phyloP scores from a whole-genome alignment of 2,888 invertebrate species.

The Nesidiocoris tenuis region DNA sequence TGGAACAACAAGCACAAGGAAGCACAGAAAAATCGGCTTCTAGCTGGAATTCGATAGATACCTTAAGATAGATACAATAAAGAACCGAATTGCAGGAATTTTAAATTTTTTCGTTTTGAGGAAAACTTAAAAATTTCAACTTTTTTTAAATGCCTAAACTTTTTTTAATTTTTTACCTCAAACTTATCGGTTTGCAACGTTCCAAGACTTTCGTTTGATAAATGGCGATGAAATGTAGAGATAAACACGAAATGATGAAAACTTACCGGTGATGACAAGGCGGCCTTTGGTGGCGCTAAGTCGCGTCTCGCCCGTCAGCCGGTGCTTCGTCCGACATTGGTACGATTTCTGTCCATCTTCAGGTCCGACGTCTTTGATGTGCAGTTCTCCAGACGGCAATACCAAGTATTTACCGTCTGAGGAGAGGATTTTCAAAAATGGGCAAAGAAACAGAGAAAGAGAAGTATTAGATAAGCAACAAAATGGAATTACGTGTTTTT shows the following conservation, averaged over 20 bases:
- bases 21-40: too few relatives aligned
- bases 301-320: slow-evolving; percentile 88
- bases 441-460: background rate
- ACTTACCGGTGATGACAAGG: slow-evolving; percentile 92
- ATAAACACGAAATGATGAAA: slow-evolving; percentile 4
- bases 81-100: background rate
- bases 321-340: slow-evolving; percentile 90
- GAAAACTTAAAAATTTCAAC: too few relatives aligned
- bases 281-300: slow-evolving; percentile 91
- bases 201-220: slow-evolving; percentile 24
- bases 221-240: slow-evolving; percentile 14
- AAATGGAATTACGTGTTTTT: too few relatives aligned
- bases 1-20: too few relatives aligned
- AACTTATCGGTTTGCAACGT: too few relatives aligned
- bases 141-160: too few relatives aligned
- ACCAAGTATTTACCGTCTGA: slow-evolving; percentile 94
- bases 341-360: slow-evolving; percentile 93
- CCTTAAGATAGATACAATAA: too few relatives aligned
- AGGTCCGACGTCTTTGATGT: slow-evolving; percentile 91
- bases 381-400: slow-evolving; percentile 89
- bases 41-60: too few relatives aligned
- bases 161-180: too few relatives aligned
- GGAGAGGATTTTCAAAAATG: too few relatives aligned
- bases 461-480: too few relatives aligned
- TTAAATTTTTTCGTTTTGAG: too few relatives aligned